These are phyloP conservation scores for Hirtodrosophila trivittata DNA, from an alignment of 2,888 invertebrate genomes.

Conservation along the genomic window DNA sequence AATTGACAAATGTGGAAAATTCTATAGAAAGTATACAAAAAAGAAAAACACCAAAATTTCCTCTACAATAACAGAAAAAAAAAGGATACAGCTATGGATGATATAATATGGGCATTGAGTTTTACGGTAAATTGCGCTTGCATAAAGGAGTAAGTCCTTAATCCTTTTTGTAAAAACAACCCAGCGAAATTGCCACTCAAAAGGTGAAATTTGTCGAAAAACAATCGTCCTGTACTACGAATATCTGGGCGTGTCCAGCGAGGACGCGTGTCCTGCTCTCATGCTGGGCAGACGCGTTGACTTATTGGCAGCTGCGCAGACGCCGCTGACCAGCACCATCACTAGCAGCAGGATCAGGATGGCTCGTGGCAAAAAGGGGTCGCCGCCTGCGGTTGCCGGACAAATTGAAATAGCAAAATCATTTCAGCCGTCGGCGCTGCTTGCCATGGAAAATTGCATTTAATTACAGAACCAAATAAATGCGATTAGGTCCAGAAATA, in stretches of 20 bases:
- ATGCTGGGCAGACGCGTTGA: constrained; percentile 69
- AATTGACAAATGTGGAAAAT: constrained; percentile 69
- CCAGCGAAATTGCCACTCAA: constrained; percentile 64
- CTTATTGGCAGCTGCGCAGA: constrained; percentile 70
- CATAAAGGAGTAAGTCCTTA: constrained; percentile 54
- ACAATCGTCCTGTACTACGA: constrained; percentile 42
- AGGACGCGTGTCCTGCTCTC: constrained; percentile 32
- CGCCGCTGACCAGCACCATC: constrained; percentile 21
- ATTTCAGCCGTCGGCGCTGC: constrained; percentile 29
- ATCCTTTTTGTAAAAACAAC: constrained; percentile 62
- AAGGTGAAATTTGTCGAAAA: constrained; percentile 69
- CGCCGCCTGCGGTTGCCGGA: constrained; percentile 63
- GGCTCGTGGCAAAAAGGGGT: constrained; percentile 49
- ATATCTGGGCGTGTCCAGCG: constrained; percentile 24
- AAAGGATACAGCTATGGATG: not conserved
- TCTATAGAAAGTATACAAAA: constrained; percentile 39
- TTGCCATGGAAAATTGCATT: constrained; percentile 58
- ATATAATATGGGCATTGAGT: constrained; percentile 31
- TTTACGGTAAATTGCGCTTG: constrained; percentile 70
- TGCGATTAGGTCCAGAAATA: constrained; percentile 63
- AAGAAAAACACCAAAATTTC: constrained; percentile 21
- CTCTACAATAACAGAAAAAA: constrained; percentile 30
- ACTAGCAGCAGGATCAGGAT: constrained; percentile 13
- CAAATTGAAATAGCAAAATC: constrained; percentile 73
- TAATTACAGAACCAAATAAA: constrained; percentile 68